Evolutionary conservation across 2,113 vertebrate genomes (phyloP), one percentile per base, ranked within the genome.

Genomic region (Tragelaphus strepsiceros): DNA sequence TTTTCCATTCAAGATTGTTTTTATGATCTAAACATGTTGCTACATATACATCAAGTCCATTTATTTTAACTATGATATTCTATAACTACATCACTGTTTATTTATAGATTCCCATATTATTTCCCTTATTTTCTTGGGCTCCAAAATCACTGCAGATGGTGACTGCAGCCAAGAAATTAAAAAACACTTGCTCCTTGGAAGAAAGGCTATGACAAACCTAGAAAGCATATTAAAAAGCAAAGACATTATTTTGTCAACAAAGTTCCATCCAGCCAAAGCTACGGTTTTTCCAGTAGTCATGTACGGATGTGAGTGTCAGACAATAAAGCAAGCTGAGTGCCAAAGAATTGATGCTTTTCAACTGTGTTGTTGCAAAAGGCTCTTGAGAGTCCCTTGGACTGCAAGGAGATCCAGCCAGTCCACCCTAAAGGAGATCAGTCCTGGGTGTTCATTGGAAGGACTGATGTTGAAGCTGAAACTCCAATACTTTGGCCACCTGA

Each of bases 1-100:
- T 67, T 90, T 78, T 82, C 30, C 43, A 77, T 24, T 90, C 15
- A 77, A 83, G 88, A 58, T 58, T 94, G 21, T 85, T 91, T 95
- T 86, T 64, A 81, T 46, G 46, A 93, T 56, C 19, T 61, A 81
- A 90, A 61, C 3, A 35, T 84, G 12, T n/a, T 51, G 43, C 81
- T 90, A 64, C 12, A 58, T 86, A 64, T 8, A 43, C 6, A 56
- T 43, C n/a, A 26, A 77, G 9, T 30, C 35, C 35, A 59, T 67
- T 91, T 17, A 12, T 82, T 86, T 94, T 78, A 82, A 83, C 39
- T n/a, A n/a, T 74, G 10, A 11, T n/a, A 30, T 87, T 83, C 56
- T 17, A 17, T 88, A 58, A 39, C 7, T n/a, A 26, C 0, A 30
- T 64, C 14, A 71, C 7, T n/a, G 64, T 51, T 87, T 90, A 67